Evolutionary conservation across 2,113 vertebrate genomes (phyloP).

Genomic region (Aleadryas rufinucha): DNA sequence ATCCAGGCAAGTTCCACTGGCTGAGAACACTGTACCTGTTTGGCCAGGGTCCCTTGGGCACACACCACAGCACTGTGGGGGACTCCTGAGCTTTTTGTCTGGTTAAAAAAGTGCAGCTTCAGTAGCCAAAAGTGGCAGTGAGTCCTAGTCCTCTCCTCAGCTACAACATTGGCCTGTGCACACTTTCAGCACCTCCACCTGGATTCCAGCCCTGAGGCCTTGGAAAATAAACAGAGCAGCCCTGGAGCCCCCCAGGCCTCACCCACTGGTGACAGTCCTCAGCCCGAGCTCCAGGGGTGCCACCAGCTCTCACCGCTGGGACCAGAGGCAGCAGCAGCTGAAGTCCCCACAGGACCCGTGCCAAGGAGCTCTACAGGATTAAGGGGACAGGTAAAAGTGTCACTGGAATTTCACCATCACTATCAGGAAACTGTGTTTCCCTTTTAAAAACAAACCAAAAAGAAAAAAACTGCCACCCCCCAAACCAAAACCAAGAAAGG

Average conservation of each 20-base stretch:
- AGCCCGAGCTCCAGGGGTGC: fast-evolving
- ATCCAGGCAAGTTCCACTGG: not conserved
- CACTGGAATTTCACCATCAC: not conserved
- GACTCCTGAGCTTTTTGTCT: not conserved
- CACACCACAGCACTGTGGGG: not conserved
- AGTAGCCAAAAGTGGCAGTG: not conserved
- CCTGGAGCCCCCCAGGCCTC: not conserved
- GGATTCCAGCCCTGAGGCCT: not conserved
- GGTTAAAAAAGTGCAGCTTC: not conserved
- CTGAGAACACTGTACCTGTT: not conserved
- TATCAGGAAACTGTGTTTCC: not conserved
- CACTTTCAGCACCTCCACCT: not conserved
- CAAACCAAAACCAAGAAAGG: not conserved
- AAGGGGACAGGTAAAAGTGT: not conserved
- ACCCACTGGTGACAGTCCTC: not conserved
- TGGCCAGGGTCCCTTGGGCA: not conserved
- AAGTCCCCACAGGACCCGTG: not conserved
- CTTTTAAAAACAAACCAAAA: not conserved
- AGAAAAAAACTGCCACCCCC: not conserved
- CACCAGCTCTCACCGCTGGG: not conserved
- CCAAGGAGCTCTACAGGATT: too few relatives aligned
- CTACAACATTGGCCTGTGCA: fast-evolving
- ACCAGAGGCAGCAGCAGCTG: not conserved
- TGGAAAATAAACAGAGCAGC: not conserved
- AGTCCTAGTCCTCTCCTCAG: not conserved